A percentile compares a stretch with the other conserved stretches of the same genome.
Evolutionary conservation across 2,113 vertebrate species (phyloP).

Genomic region (Oceanodroma tethys): DNA sequence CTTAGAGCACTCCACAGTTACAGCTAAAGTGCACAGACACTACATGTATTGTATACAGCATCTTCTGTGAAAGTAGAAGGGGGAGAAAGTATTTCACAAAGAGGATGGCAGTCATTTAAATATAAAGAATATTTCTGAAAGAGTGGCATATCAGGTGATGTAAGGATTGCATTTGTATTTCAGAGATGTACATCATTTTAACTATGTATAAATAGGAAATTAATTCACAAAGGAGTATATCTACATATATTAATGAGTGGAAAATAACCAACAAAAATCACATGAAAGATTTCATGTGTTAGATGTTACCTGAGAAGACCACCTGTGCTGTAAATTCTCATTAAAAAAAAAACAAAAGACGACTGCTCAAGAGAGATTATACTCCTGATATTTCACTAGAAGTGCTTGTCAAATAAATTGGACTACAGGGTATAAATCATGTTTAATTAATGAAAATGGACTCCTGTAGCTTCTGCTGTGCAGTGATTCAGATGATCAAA

Average conservation of each 20-base stretch:
- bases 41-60: background rate
- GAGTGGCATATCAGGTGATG: background rate
- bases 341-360: background rate
- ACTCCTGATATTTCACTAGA: background rate
- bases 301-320: background rate
- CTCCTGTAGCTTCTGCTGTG: background rate
- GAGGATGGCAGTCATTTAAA: background rate
- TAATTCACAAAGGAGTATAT: background rate
- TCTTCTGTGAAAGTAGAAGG: background rate
- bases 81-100: background rate
- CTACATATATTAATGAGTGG: background rate
- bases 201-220: background rate
- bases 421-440: background rate
- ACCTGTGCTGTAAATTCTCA: background rate
- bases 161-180: background rate
- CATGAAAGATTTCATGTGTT: background rate
- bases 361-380: background rate
- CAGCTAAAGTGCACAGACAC: background rate
- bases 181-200: background rate
- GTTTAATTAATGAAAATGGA: background rate
- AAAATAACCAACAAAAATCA: background rate
- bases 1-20: background rate
- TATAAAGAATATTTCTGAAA: background rate
- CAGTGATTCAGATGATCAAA: background rate
- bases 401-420: slow-evolving; percentile 3